Base-by-base conservation (phyloP, 2,113 vertebrate species). In the Notiomystis cincta region DNA sequence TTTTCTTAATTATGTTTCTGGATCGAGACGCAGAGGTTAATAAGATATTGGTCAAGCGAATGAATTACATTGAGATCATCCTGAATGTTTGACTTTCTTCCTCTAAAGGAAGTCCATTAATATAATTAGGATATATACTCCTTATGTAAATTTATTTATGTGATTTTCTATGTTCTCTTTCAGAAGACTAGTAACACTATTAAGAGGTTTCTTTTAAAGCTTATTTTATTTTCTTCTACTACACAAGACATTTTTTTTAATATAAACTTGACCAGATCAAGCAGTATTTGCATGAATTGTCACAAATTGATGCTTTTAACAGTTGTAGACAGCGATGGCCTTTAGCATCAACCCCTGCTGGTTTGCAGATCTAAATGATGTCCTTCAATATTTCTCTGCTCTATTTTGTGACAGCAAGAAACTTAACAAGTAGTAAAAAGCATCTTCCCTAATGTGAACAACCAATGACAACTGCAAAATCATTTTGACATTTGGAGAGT, bases 401-500 rank as follows among this genome's bases (percentile, higher is more conserved):
- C 78, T 87, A 50, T 61, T 85, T 94, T 48, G 69, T 94, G 88
- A 90, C 75, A 80, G 76, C 28, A 85, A 60, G 62, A 92, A 96
- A 92, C 72, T 87, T 64, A 82, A 33, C 6, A 37, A 80, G 64
- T 56, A 67, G 42, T 51, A 83, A 81, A 95, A 91, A 70, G 25
- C 65, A 64, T 85, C 73, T 90, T 89, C 89, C 65, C 40, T 81
- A 79, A 90, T 54, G 69, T 75, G 84, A 91, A 70, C 51, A 62
- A 58, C 72, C 42, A 87, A 64, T 61, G 71, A 81, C 82, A 95
- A 87, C 60, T 61, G 56, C 89, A 87, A 89, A 96, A 95, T 72
- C 37, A 83, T 90, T 90, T 88, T 94, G 95, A 97, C 91, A 95
- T 85, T 92, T 97, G 66, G 66, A 91, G 86, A 83, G 62, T 30